Percentiles rank a stretch among this genome's conserved stretches.
These are phyloP conservation scores for Aplysina aerophoba DNA, from an alignment of 37 sponge, comb jelly and placozoan species.

Conservation along the genomic window DNA sequence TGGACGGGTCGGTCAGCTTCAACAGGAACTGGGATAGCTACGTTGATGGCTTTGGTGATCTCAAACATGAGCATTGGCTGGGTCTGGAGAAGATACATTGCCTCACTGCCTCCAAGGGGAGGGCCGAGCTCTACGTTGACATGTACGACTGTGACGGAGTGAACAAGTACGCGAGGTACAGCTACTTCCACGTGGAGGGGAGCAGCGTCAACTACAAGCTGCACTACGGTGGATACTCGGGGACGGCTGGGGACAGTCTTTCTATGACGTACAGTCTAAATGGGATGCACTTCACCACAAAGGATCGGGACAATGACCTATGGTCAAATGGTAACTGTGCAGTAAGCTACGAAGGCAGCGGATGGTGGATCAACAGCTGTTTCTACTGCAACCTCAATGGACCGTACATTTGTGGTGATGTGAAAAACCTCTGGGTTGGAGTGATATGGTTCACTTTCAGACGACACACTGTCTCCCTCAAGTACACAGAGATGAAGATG, in stretches of 20 bases:
- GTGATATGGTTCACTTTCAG: slow-evolving; percentile 9
- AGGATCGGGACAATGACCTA: neutral
- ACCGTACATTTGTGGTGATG: neutral
- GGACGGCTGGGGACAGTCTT: slow-evolving; percentile 21
- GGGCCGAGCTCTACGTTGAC: neutral
- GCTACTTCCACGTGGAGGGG: slow-evolving; percentile 12
- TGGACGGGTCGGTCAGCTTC: slow-evolving; percentile 27
- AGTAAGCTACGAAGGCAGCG: neutral
- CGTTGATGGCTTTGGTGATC: slow-evolving; percentile 13
- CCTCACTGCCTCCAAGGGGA: neutral
- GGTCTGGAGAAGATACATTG: slow-evolving; percentile 33
- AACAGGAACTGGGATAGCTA: slow-evolving; percentile 7
- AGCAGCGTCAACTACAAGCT: neutral
- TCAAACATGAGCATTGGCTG: slow-evolving; percentile 22
- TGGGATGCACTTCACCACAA: slow-evolving; percentile 10
- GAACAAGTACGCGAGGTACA: slow-evolving; percentile 3
- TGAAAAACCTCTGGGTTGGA: neutral
- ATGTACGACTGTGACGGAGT: neutral
- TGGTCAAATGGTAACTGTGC: neutral
- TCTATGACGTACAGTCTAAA: neutral
- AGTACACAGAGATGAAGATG: slow-evolving; percentile 35
- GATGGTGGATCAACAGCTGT: slow-evolving; percentile 9
- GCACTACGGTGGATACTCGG: neutral
- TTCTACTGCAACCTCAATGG: neutral
- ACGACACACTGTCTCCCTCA: neutral